Conservation (phyloP, 2,797 vertebrate species). For the Sebastes diaconus region DNA sequence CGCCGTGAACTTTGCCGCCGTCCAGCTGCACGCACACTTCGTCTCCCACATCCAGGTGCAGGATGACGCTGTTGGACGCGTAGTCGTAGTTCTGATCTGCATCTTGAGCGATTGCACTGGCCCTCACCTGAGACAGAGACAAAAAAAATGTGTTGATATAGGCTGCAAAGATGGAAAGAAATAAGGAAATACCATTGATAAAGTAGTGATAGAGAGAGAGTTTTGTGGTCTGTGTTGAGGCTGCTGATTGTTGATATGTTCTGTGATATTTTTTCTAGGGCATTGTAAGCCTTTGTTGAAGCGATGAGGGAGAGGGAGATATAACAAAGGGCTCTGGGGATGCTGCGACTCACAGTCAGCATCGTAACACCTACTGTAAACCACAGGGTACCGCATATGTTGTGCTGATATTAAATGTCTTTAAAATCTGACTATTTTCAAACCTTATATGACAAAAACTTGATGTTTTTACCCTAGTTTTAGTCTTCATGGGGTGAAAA, state of each 20-base stretch:
- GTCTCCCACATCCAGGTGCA: constrained; percentile 94
- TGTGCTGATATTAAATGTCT: neutral
- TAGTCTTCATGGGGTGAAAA: neutral
- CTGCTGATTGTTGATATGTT: neutral
- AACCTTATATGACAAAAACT: neutral
- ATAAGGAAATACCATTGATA: neutral
- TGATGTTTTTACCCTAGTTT: neutral
- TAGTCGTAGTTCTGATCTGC: constrained; percentile 98
- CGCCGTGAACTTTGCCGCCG: constrained; percentile 94
- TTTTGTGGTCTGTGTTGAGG: neutral
- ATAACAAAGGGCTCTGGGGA: too few species aligned
- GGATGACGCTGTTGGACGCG: constrained; percentile 95
- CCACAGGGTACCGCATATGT: neutral
- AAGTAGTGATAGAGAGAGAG: neutral
- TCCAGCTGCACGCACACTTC: constrained; percentile 95
- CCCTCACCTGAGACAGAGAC: constrained; percentile 84
- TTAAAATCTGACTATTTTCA: neutral
- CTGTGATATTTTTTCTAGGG: neutral
- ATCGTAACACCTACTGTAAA: neutral
- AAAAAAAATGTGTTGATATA: neutral
- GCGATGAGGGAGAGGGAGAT: neutral
- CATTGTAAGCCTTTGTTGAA: neutral
- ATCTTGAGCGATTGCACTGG: constrained; percentile 95
- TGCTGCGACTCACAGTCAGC: neutral
- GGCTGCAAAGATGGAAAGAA: neutral